These are phyloP conservation scores for Mergus octosetaceus DNA, from an alignment of 2,797 vertebrate genomes.

Conservation along the genomic window DNA sequence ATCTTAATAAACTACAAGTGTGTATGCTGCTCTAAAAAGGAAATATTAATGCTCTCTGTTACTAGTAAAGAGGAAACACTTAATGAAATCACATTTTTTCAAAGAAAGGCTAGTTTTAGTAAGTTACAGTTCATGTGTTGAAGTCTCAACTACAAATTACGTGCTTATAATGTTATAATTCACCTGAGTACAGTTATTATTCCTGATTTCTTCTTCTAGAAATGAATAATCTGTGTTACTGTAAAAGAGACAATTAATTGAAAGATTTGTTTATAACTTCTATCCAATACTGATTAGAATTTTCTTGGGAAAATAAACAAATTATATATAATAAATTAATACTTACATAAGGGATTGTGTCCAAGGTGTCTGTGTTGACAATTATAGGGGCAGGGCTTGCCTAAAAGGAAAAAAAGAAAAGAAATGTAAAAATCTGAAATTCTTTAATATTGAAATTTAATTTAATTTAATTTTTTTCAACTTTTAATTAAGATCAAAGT, in stretches of 20 bases:
- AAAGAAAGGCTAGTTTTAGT: background rate
- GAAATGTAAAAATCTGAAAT: background rate
- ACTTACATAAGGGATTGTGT: conserved; percentile 96
- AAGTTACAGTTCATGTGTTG: background rate
- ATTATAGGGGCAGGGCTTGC: conserved; percentile 96
- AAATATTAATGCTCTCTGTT: background rate
- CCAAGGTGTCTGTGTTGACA: conserved; percentile 96
- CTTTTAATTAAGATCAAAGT: background rate
- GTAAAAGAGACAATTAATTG: background rate
- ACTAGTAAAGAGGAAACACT: background rate
- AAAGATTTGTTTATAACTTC: background rate
- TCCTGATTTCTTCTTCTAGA: background rate
- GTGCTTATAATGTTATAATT: background rate
- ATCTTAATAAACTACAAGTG: background rate
- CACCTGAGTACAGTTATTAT: background rate
- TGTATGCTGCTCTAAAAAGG: background rate
- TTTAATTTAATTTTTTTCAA: too few relatives aligned
- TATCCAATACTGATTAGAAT: background rate
- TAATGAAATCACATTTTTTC: background rate
- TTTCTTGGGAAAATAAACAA: background rate
- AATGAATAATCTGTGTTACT: background rate
- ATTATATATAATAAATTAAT: background rate
- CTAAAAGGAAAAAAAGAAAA: conserved; percentile 73
- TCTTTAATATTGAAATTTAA: background rate
- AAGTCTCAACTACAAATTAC: background rate